Conservation (phyloP, 2,888 invertebrate species). For the Anthrax anthrax region DNA sequence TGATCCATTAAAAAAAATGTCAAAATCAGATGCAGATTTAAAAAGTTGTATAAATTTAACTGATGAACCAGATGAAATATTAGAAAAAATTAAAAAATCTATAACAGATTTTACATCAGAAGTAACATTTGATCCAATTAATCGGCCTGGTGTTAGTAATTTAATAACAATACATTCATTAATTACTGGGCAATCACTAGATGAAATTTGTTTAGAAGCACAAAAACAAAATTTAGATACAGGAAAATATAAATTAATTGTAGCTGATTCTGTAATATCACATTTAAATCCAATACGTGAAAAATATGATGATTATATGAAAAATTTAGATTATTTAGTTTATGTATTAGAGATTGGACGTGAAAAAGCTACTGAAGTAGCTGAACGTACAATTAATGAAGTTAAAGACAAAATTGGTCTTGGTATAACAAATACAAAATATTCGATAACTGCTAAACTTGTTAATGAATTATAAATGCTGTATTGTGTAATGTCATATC, state of each 20-base stretch:
- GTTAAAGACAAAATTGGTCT: slow-evolving; percentile 47
- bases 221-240: slow-evolving; percentile 49
- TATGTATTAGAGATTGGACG: slow-evolving; percentile 47
- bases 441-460: slow-evolving; percentile 3
- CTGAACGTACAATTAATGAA: slow-evolving; percentile 47
- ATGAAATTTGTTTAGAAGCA: slow-evolving; percentile 54
- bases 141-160: slow-evolving; percentile 80
- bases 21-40: slow-evolving; percentile 76
- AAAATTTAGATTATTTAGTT: slow-evolving; percentile 47
- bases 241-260: slow-evolving; percentile 55
- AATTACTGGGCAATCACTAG: slow-evolving; percentile 47
- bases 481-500: background rate
- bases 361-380: slow-evolving; percentile 46
- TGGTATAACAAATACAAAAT: slow-evolving; percentile 12
- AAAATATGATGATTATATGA: slow-evolving; percentile 41
- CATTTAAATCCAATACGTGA: slow-evolving; percentile 54
- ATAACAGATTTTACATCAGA: slow-evolving; percentile 78
- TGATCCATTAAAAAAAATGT: slow-evolving; percentile 89
- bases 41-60: slow-evolving; percentile 66
- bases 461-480: slow-evolving; percentile 8
- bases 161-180: slow-evolving; percentile 71
- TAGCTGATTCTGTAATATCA: slow-evolving; percentile 59
- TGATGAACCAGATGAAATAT: slow-evolving; percentile 56
- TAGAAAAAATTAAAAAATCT: slow-evolving; percentile 68
- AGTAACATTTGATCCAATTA: slow-evolving; percentile 65